These are phyloP conservation scores for Barypeithes pellucidus DNA, from an alignment of 2,888 invertebrate genomes.

Conservation along the genomic window DNA sequence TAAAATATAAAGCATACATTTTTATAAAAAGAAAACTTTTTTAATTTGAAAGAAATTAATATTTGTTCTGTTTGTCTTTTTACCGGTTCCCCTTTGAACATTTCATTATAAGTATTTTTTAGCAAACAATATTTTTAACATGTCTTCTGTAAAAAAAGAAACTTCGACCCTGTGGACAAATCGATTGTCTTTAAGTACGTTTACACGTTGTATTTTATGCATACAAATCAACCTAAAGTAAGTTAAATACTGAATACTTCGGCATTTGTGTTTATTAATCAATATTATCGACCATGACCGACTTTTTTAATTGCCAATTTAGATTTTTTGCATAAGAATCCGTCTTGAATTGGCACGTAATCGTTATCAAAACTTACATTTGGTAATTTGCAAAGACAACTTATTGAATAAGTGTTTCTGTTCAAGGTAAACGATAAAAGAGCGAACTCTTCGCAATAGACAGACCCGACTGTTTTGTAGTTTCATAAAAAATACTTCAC, in stretches of 20 bases:
- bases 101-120: no score
- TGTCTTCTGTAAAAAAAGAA: neutral
- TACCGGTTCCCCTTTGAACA: no score
- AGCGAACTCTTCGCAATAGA: no score
- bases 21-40: no score
- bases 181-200: slow-evolving; percentile 11
- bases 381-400: neutral
- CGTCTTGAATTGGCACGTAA: slow-evolving; percentile 23
- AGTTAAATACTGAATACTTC: slow-evolving; percentile 28
- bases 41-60: no score
- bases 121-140: neutral
- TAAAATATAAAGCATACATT: no score
- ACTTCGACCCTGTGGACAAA: slow-evolving; percentile 9
- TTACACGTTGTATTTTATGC: slow-evolving; percentile 20
- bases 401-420: neutral
- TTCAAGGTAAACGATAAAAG: neutral
- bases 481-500: no score
- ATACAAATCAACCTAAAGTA: slow-evolving; percentile 41
- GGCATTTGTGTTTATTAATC: slow-evolving; percentile 32
- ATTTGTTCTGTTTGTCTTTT: no score
- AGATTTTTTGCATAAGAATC: slow-evolving; percentile 24
- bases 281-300: slow-evolving; percentile 37
- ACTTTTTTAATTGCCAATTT: slow-evolving; percentile 37
- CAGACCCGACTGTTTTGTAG: no score
- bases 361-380: neutral